These are phyloP conservation scores for Sympetrum striolatum DNA, from an alignment of 2,888 invertebrate genomes.

Conservation along the genomic window DNA sequence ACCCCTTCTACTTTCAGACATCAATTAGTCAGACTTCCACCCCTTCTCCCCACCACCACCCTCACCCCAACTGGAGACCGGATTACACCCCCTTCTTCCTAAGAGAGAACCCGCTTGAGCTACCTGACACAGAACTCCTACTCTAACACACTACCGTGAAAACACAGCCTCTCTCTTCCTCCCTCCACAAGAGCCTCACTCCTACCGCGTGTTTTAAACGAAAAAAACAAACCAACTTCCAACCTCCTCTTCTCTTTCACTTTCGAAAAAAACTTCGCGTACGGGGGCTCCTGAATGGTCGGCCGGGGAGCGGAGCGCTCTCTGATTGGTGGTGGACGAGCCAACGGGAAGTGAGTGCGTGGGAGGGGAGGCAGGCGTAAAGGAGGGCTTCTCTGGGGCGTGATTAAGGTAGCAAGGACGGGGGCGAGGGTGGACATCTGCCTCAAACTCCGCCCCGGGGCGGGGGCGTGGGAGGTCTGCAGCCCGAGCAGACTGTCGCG, in stretches of 20 bases:
- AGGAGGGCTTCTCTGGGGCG: neutral
- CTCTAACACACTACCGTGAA: slow-evolving; percentile 7
- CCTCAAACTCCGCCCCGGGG: neutral
- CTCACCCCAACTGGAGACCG: neutral
- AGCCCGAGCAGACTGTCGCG: neutral
- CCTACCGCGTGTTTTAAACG: neutral
- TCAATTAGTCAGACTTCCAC: neutral
- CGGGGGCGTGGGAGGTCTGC: neutral
- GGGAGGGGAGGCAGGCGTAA: neutral
- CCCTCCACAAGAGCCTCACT: slow-evolving; percentile 44
- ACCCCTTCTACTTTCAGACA: neutral
- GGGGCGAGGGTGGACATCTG: neutral
- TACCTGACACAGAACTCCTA: slow-evolving; percentile 27
- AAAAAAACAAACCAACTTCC: neutral
- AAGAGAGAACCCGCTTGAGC: neutral
- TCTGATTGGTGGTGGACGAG: neutral
- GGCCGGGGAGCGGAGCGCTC: neutral
- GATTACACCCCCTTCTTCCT: neutral
- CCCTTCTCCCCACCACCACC: neutral
- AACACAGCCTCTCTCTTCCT: neutral
- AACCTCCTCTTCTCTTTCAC: neutral
- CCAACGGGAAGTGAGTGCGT: neutral
- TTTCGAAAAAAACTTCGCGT: neutral
- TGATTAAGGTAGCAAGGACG: neutral
- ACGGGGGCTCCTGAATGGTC: neutral